Percentiles rank a stretch among this genome's conserved stretches.
Evolutionary conservation across 2,113 vertebrate genomes (phyloP).

Genomic region (Garra rufa): DNA sequence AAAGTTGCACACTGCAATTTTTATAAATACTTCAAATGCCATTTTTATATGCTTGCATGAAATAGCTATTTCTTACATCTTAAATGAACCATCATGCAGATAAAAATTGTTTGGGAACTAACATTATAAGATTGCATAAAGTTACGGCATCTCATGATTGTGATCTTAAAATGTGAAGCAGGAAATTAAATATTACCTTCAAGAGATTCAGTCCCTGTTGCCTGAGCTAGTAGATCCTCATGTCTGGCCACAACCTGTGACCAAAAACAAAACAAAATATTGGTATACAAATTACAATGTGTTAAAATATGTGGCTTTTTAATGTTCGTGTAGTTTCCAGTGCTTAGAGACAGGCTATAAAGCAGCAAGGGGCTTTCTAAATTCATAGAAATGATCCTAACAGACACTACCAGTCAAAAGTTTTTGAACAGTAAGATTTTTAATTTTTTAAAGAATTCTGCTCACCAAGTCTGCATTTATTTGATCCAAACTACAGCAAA

Average conservation of each 20-base stretch:
- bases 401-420: too few species aligned
- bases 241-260: conserved; percentile 94
- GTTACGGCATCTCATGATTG: not conserved
- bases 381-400: too few species aligned
- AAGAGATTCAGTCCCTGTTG: conserved; percentile 95
- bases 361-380: too few species aligned
- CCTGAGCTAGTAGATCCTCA: conserved; percentile 94
- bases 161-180: not conserved
- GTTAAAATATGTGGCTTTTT: not conserved
- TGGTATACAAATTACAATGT: not conserved
- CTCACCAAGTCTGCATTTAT: too few species aligned
- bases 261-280: conserved; percentile 36
- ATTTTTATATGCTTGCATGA: not conserved
- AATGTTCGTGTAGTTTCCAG: not conserved
- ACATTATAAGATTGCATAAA: not conserved
- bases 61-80: too few species aligned
- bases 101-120: not conserved
- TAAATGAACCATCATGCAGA: too few species aligned
- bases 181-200: conserved; percentile 81
- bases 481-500: too few species aligned
- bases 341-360: too few species aligned
- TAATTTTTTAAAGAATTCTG: too few species aligned
- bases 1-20: not conserved
- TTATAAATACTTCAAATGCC: not conserved
- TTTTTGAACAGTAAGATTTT: too few species aligned